Evolutionary conservation across 2,888 invertebrate genomes (phyloP), one percentile per base, ranked within the genome.

Genomic region (Amphipyra tragopoginis): DNA sequence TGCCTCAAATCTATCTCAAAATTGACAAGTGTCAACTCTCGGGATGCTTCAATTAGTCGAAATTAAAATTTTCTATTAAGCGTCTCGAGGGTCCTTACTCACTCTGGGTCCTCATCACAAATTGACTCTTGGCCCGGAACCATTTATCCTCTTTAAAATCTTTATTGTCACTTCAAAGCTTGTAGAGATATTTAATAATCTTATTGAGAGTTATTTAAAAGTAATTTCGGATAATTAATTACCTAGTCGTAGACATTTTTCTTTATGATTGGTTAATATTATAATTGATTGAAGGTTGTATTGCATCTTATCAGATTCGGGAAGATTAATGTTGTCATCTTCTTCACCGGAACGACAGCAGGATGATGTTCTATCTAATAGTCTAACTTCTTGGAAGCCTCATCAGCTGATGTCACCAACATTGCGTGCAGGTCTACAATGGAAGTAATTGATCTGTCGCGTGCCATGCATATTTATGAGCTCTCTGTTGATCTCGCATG

Each of bases 21-120:
- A 59, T 64, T 9, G 33, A 48, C 26, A 50, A 69, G 51, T 59
- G 54, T 39, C 14, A 58, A 40, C 40, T 51, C 42, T 51, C 21
- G 11, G 45, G 47, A 44, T 14, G 8, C 34, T 50, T 59, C 65
- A 64, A 77, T 77, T 75, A 67, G 61, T 60, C 52, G 47, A 70
- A 77, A 77, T 75, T 77, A 75, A 70, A 29, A 77, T 60, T 72
- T 55, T 58, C 40, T 62, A 57, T 62, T 38, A 65, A 70, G 47
- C 21, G 53, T 45, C 21, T 55, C 33, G 40, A 75, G 70, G 26
- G 54, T 39, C 34, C 67, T 74, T 55, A 5, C 40, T 65, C 64
- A 63, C 63, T 58, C 14, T 7, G 38, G 55, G 43, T 44, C 39
- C 64, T 77, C 48, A 38, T 62, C 56, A 60, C 62, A 75, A 64